Evolutionary conservation across 2,797 vertebrate species (phyloP).

Genomic region (Gila robusta): DNA sequence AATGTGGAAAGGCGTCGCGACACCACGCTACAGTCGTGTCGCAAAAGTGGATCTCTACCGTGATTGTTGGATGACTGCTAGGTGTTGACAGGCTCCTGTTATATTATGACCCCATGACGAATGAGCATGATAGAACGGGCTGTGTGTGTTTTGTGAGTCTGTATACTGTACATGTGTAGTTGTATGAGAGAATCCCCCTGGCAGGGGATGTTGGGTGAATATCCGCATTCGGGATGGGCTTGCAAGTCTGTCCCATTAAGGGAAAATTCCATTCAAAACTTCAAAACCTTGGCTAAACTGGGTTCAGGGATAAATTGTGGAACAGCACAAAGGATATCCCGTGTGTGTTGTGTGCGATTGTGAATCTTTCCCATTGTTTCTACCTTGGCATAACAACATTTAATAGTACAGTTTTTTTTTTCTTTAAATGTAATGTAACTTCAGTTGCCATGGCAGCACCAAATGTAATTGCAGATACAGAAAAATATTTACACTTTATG

Average conservation of each 20-base stretch:
- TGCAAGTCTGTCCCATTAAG: constrained; percentile 41
- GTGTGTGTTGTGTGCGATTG: constrained; percentile 18
- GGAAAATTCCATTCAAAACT: constrained; percentile 60
- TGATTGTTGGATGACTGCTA: constrained; percentile 63
- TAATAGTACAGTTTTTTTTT: background rate
- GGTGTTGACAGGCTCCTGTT: constrained; percentile 71
- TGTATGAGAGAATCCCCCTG: constrained; percentile 2
- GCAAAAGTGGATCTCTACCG: no score
- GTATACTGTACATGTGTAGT: background rate
- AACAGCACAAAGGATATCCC: constrained; percentile 37
- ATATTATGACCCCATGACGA: constrained; percentile 62
- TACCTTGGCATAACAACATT: background rate
- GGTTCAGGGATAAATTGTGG: constrained; percentile 57
- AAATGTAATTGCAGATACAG: background rate
- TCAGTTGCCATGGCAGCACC: background rate
- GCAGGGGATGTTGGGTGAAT: constrained; percentile 27
- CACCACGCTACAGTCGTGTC: no score
- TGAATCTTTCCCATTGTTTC: constrained; percentile 25
- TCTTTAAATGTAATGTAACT: background rate
- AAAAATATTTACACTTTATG: background rate
- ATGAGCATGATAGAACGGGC: constrained; percentile 53
- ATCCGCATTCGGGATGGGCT: background rate
- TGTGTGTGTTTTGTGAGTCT: constrained; percentile 39
- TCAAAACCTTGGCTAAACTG: constrained; percentile 11
- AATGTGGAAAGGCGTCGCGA: no score